A percentile compares a stretch with the other conserved stretches of the same genome.
These are phyloP conservation scores for Reticulitermes lucifugus DNA, from an alignment of 2,888 invertebrate species.

Conservation along the genomic window DNA sequence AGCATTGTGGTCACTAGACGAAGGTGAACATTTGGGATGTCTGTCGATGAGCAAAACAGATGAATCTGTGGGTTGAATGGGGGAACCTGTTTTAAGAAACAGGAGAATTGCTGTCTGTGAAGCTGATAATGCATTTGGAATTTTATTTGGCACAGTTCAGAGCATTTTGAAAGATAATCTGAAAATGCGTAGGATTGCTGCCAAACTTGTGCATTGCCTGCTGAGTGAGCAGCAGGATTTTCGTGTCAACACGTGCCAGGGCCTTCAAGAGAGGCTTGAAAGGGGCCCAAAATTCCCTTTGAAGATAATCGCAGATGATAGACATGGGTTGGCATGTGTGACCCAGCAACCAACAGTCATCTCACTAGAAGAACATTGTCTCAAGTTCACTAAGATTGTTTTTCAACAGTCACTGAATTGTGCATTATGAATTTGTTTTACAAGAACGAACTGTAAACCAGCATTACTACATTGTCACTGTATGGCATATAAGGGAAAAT, in stretches of 20 bases:
- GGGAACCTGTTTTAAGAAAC: no score
- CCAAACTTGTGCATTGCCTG: slow-evolving; percentile 10
- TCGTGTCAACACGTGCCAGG: neutral
- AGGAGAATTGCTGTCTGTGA: neutral
- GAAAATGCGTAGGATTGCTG: slow-evolving; percentile 8
- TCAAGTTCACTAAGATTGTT: neutral
- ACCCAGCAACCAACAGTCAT: neutral
- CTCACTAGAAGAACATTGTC: neutral
- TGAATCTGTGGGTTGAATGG: no score
- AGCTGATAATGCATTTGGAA: neutral
- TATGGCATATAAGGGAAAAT: no score
- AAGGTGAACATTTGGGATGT: no score
- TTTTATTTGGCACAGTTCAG: slow-evolving; percentile 9
- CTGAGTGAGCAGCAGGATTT: neutral
- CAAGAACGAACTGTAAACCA: no score
- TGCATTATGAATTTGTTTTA: no score
- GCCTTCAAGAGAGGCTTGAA: neutral
- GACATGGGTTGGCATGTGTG: neutral
- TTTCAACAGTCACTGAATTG: no score
- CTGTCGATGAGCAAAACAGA: no score
- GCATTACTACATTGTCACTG: no score
- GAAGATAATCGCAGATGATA: slow-evolving; percentile 16
- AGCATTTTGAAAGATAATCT: neutral
- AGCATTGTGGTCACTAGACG: no score
- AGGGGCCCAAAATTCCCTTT: slow-evolving; percentile 1